Evolutionary conservation across 2,113 vertebrate species (phyloP).

Genomic region (Platanista minor): DNA sequence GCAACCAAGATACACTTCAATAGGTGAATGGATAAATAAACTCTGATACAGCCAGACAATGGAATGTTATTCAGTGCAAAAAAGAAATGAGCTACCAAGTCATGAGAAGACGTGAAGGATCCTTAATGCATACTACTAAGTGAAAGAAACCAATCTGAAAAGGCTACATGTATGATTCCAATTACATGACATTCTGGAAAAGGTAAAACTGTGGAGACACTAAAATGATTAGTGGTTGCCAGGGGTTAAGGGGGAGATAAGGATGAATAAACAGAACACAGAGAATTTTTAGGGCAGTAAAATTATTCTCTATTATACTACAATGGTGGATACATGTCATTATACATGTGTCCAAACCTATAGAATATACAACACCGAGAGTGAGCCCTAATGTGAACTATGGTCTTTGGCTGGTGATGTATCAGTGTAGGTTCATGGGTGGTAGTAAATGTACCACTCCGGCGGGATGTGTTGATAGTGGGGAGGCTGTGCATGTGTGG

Average conservation of each 20-base stretch:
- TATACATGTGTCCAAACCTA: neutral
- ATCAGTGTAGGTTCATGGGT: too few relatives aligned
- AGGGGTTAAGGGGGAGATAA: neutral
- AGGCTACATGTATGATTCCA: neutral
- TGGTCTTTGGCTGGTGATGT: neutral
- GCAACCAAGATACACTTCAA: neutral
- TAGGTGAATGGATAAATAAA: neutral
- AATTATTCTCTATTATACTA: neutral
- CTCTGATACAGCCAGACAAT: neutral
- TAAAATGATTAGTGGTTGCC: neutral
- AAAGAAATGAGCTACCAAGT: neutral
- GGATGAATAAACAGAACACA: neutral
- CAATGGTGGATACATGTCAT: too few relatives aligned
- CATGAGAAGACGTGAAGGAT: neutral
- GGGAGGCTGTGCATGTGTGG: rapidly evolving
- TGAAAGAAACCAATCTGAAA: neutral
- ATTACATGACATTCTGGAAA: neutral
- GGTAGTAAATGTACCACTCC: neutral
- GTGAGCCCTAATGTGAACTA: neutral
- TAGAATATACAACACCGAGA: neutral
- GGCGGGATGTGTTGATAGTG: neutral
- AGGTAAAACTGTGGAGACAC: neutral
- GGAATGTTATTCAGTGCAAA: neutral
- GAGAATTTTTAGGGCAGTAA: neutral
- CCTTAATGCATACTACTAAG: neutral